A percentile compares a stretch with the other conserved stretches of the same genome.
phyloP scores from a whole-genome alignment of 2,888 invertebrate genomes.

The Panopea generosa region DNA sequence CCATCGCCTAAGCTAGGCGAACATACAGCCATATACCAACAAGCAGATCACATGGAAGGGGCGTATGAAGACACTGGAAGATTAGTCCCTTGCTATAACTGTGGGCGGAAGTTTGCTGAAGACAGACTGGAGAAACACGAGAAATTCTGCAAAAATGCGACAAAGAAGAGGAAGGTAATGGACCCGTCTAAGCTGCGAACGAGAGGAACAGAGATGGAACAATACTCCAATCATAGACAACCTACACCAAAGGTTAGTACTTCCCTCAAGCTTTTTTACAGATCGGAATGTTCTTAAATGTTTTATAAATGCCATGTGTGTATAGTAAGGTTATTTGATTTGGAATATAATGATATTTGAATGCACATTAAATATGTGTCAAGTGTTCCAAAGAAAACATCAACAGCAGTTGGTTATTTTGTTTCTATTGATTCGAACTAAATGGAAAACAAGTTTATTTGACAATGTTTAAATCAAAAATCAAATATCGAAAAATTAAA shows the following conservation, averaged over 20 bases:
- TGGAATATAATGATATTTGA: too few relatives aligned
- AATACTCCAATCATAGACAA: constrained; percentile 36
- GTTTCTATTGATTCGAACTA: too few relatives aligned
- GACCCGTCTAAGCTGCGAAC: constrained; percentile 85
- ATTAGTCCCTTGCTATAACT: constrained; percentile 89
- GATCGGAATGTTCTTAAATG: too few relatives aligned
- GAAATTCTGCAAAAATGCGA: constrained; percentile 77
- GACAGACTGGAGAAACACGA: constrained; percentile 88
- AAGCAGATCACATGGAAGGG: constrained; percentile 63
- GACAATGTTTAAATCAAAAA: too few relatives aligned
- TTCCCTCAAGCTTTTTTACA: not conserved
- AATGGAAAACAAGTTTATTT: too few relatives aligned
- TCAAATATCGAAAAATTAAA: too few relatives aligned
- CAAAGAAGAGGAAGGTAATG: constrained; percentile 81
- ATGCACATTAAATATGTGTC: too few relatives aligned
- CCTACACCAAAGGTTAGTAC: constrained; percentile 56
- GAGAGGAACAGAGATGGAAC: constrained; percentile 93
- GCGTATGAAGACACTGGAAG: constrained; percentile 59
- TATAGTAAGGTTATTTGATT: too few relatives aligned
- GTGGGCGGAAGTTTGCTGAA: constrained; percentile 92
- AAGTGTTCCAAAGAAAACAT: too few relatives aligned
- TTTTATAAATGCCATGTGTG: too few relatives aligned
- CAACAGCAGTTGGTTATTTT: too few relatives aligned
- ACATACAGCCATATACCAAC: constrained; percentile 57
- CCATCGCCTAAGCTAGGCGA: constrained; percentile 26